Percentiles rank a stretch among this genome's conserved stretches.
These are phyloP conservation scores for Eudyptes chrysolophus DNA, from an alignment of 2,113 vertebrate species.

Conservation along the genomic window DNA sequence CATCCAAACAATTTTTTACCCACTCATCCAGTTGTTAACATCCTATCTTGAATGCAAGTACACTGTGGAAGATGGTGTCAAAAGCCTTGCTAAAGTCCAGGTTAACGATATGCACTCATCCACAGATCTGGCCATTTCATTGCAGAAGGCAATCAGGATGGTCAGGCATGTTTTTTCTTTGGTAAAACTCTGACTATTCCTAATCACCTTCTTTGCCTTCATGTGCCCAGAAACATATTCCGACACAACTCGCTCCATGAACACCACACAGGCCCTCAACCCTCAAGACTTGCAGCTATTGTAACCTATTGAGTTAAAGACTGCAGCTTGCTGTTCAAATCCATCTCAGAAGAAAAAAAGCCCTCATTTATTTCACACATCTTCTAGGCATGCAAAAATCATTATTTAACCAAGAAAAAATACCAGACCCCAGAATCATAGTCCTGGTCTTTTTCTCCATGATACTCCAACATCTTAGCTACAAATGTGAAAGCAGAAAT, in stretches of 20 bases:
- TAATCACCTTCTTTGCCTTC: not conserved
- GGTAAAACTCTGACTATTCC: not conserved
- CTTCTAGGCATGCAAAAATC: not conserved
- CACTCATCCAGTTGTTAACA: not conserved
- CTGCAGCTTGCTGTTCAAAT: not conserved
- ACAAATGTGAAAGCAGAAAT: not conserved
- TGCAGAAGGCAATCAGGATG: not conserved
- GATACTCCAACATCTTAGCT: not conserved
- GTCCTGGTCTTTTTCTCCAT: not conserved
- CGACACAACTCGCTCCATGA: not conserved
- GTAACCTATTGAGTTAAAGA: not conserved
- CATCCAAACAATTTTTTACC: not conserved
- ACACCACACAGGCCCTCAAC: not conserved
- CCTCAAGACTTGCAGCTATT: not conserved
- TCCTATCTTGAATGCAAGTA: not conserved
- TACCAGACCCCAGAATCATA: not conserved
- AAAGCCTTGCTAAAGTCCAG: not conserved
- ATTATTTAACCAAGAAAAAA: not conserved
- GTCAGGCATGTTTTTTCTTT: not conserved
- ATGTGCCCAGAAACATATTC: not conserved
- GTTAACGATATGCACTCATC: not conserved
- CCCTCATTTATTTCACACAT: not conserved
- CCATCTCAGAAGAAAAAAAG: not conserved
- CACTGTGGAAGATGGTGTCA: not conserved
- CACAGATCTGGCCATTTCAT: not conserved